Percentiles rank a stretch among this genome's conserved stretches.
Conservation (phyloP, 1,140 invertebrate species). For the Yoshiicerus persimilis region DNA sequence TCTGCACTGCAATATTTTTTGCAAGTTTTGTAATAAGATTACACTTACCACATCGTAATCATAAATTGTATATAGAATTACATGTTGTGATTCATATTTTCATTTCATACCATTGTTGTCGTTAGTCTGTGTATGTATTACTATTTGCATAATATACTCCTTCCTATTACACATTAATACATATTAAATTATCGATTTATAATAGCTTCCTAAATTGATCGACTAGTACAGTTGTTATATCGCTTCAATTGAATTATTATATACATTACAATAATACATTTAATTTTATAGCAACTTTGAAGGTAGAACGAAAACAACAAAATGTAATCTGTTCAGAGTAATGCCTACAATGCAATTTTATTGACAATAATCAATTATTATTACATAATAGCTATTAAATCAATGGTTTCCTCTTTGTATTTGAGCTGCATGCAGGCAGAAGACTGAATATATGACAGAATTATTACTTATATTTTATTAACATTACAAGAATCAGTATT, state of each 20-base stretch:
- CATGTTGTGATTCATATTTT: not conserved
- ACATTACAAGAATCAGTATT: not conserved
- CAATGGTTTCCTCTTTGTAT: constrained; percentile 20
- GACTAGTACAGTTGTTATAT: constrained; percentile 18
- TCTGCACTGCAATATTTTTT: constrained; percentile 1
- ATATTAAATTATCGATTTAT: constrained; percentile 16
- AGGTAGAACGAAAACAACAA: not conserved
- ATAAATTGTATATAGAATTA: not conserved
- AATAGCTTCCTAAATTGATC: constrained; percentile 22
- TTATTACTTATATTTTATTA: not conserved
- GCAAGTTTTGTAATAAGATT: not conserved
- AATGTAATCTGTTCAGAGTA: not conserved
- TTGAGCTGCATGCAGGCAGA: not conserved
- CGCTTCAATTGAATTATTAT: not conserved
- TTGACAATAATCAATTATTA: not conserved
- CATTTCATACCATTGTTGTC: not conserved
- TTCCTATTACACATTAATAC: not conserved
- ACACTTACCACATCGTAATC: not conserved
- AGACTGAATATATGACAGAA: not conserved
- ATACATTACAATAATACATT: not conserved
- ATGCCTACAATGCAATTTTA: not conserved
- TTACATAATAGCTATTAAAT: not conserved
- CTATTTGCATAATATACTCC: not conserved
- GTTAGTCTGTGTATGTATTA: not conserved
- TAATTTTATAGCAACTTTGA: constrained; percentile 16